Evolutionary conservation across 2,797 vertebrate genomes (phyloP).

Genomic region (Artibeus lituratus): DNA sequence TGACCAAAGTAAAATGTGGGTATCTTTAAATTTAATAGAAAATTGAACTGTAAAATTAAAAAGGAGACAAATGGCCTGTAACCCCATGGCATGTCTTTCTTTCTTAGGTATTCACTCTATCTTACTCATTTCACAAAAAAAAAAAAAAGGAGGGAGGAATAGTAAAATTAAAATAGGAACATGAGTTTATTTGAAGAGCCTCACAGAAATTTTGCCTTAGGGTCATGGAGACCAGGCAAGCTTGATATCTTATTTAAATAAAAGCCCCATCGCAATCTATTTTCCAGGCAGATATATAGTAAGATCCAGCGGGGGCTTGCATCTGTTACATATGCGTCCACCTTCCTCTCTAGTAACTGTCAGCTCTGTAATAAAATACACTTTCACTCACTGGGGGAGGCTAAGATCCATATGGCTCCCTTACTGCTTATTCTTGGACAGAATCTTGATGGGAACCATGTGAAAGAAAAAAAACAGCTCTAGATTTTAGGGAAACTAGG

Average conservation of each 20-base stretch:
- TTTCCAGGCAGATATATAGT: not conserved
- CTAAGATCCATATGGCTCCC: not conserved
- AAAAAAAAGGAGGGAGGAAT: not conserved
- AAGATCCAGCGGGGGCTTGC: not conserved
- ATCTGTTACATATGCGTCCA: not conserved
- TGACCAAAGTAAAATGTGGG: not conserved
- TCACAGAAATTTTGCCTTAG: slow-evolving; percentile 6
- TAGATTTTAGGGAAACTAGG: not conserved
- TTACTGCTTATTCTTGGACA: not conserved
- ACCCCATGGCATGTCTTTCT: not conserved
- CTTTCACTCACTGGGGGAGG: not conserved
- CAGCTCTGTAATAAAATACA: not conserved
- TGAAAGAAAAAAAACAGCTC: not conserved
- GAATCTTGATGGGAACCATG: slow-evolving; percentile 1
- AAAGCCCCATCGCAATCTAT: not conserved
- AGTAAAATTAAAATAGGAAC: not conserved
- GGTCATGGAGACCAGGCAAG: not conserved
- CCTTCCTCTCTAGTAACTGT: not conserved
- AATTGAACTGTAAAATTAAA: not conserved
- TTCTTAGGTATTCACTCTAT: not conserved
- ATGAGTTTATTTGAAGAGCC: not conserved
- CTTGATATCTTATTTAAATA: not conserved
- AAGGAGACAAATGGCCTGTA: not conserved
- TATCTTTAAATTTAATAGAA: not conserved
- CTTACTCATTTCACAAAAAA: not conserved